Evolutionary conservation across 2,888 invertebrate species (phyloP), one percentile per base, ranked within the genome.

Genomic region (Drosophila pseudotakahashii): DNA sequence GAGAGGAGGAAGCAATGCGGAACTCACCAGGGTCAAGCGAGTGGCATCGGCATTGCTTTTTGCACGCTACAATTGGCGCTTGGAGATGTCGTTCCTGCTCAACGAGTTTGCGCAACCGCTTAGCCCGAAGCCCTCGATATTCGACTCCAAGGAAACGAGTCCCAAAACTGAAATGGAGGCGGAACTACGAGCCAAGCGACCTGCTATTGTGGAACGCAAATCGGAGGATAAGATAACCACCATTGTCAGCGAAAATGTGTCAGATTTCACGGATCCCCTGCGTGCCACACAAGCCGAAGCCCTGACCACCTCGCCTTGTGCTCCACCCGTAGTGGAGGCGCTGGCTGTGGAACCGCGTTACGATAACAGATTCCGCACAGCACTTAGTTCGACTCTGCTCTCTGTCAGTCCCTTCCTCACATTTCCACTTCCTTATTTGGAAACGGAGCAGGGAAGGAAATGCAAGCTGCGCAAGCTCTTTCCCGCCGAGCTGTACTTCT

Each of bases 61-160:
- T 73, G 92, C 92, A 0, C 89, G 91, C 74, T 99, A 99, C 91
- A 98, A 98, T 83, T 97, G 98, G 95, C 94, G 96, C 52, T 93
- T 99, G 45, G 99, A 99, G 91, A 96, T 96, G 84, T 96, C 98
- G 0, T 98, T 98, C 91, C 93, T 97, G 42, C 94, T 98, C 92
- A 97, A 97, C 73, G 97, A 97, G 90, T 97, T 97, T 81, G 97
- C 96, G 0, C 93, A 94, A 81, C 96, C 96, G 0, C 95, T 96
- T 0, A 91, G 92, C 0, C 93, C 93, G 4, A 93, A 93, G 47
- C 93, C 93, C 36, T 91, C 92, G 30, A 93, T 93, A 7, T 93
- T 93, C 67, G 90, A 92, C 79, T 90, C 92, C 10, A 90, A 92
- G 73, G 92, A 92, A 66, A 79, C 90, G 14, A 91, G 91, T 62